Evolutionary conservation across 2,888 invertebrate genomes (phyloP).

Genomic region (Laspeyria flexula): DNA sequence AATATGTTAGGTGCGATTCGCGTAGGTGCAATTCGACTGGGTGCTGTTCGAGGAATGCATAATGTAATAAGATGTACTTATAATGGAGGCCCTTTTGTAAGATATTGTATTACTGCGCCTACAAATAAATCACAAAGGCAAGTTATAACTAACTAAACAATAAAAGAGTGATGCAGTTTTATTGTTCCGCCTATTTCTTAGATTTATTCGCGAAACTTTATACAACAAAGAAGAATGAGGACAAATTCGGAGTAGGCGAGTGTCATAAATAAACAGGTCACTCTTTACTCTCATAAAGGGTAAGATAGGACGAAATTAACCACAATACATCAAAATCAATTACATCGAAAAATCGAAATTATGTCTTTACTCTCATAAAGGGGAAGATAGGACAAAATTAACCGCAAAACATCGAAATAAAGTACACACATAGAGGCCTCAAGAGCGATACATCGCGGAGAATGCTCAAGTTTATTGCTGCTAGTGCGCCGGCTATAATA

Average conservation of each 20-base stretch:
- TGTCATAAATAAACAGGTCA: constrained; percentile 40
- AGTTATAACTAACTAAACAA: no score
- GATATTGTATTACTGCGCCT: no score
- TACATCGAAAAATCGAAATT: no score
- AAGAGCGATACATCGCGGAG: constrained; percentile 69
- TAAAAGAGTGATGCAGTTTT: not conserved
- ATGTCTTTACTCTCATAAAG: constrained; percentile 26
- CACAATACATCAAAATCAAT: constrained; percentile 63
- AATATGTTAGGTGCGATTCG: no score
- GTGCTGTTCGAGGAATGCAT: no score
- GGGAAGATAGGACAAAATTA: constrained; percentile 51
- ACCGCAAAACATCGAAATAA: constrained; percentile 62
- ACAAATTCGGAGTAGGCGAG: constrained; percentile 14
- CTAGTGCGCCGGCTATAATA: constrained; percentile 75
- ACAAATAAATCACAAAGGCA: no score
- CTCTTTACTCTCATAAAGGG: constrained; percentile 26
- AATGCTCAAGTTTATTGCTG: constrained; percentile 77
- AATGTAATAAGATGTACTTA: no score
- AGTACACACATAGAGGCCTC: constrained; percentile 58
- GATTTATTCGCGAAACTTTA: constrained; percentile 32
- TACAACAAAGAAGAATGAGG: constrained; percentile 12
- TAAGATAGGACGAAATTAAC: constrained; percentile 53
- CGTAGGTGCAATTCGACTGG: no score
- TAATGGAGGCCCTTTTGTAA: no score
- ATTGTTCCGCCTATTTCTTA: constrained; percentile 16